Evolutionary conservation across 2,797 vertebrate species (phyloP).

Genomic region (Tarsius wallacei): DNA sequence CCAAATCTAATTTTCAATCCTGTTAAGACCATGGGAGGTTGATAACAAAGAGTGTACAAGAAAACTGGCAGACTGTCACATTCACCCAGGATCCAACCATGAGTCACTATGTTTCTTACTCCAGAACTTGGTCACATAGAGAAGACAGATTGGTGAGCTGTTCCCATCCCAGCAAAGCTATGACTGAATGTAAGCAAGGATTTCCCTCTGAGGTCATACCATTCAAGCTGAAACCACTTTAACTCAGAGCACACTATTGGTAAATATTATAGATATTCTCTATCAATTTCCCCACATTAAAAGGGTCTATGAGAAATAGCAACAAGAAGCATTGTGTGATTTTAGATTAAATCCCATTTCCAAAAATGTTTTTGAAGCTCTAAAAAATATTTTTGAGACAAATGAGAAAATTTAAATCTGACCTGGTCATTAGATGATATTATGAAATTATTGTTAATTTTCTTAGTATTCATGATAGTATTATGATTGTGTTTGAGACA

Average conservation of each 20-base stretch:
- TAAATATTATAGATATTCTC: neutral
- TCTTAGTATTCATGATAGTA: neutral
- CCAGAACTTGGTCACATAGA: neutral
- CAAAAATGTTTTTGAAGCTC: neutral
- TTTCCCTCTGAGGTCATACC: neutral
- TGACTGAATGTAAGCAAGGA: neutral
- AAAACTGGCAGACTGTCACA: neutral
- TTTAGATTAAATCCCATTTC: neutral
- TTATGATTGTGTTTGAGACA: neutral
- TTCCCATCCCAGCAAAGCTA: neutral
- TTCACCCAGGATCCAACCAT: neutral
- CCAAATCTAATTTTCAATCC: slow-evolving; percentile 41
- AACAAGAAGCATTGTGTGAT: neutral
- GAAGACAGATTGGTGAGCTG: neutral
- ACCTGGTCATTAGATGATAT: neutral
- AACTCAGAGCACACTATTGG: neutral
- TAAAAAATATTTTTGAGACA: neutral
- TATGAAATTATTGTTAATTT: slow-evolving; percentile 32
- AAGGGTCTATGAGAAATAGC: neutral
- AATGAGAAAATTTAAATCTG: slow-evolving; percentile 37
- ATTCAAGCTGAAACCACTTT: neutral
- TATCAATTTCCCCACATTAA: neutral
- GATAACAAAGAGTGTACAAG: neutral
- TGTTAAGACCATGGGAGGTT: neutral
- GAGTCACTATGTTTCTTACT: neutral